These are phyloP conservation scores for Siderastrea siderea DNA, from an alignment of 92 coral and sea anemone species.

Conservation along the genomic window DNA sequence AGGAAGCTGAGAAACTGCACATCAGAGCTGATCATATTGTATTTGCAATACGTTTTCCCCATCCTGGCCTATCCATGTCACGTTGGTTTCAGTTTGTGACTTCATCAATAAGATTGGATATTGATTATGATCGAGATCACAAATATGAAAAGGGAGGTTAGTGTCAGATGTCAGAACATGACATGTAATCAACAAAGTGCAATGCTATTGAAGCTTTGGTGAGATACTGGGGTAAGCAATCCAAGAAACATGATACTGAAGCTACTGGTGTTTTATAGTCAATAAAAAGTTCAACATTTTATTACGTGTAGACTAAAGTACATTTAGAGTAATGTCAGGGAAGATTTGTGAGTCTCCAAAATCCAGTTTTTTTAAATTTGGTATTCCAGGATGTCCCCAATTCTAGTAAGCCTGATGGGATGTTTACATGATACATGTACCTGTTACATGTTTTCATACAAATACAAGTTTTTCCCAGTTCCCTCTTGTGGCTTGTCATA, in stretches of 20 bases:
- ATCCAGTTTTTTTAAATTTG: too few species aligned
- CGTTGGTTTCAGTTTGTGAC: conserved; percentile 88
- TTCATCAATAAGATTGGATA: conserved; percentile 74
- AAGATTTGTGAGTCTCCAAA: too few species aligned
- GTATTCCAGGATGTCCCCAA: too few species aligned
- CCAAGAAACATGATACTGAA: neutral
- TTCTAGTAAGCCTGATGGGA: too few species aligned
- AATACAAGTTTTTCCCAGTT: too few species aligned
- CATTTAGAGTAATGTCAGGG: too few species aligned
- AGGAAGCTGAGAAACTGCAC: conserved; percentile 43
- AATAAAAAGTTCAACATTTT: too few species aligned
- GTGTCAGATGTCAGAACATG: neutral
- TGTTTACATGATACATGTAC: too few species aligned
- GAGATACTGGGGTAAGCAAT: neutral
- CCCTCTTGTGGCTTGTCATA: too few species aligned
- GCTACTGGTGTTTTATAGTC: too few species aligned
- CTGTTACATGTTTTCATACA: too few species aligned
- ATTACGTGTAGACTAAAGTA: too few species aligned
- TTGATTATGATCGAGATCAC: conserved; percentile 36
- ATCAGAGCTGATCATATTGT: conserved; percentile 63
- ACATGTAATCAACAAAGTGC: neutral
- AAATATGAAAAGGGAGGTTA: conserved; percentile 39
- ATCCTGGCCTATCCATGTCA: conserved; percentile 80
- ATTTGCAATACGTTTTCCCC: conserved; percentile 87
- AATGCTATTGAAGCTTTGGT: neutral